Evolutionary conservation across 2,888 invertebrate species (phyloP).

Genomic region (Schizaphis graminum): DNA sequence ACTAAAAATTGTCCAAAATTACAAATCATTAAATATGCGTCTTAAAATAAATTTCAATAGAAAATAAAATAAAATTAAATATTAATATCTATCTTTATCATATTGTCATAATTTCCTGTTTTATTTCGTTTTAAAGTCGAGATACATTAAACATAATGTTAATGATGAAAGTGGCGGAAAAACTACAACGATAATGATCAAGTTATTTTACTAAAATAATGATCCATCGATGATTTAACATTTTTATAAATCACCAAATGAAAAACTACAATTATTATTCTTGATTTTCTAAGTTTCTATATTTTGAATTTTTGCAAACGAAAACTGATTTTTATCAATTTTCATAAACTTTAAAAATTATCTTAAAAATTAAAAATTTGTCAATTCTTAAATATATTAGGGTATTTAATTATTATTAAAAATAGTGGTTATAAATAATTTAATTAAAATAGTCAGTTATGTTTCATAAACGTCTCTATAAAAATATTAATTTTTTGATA

Average conservation of each 20-base stretch:
- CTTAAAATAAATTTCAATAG: neutral
- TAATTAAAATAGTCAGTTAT: neutral
- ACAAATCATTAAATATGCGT: neutral
- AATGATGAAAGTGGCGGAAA: neutral
- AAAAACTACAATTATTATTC: too few species aligned
- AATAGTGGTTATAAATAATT: too few species aligned
- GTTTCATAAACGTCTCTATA: neutral
- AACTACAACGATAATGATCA: neutral
- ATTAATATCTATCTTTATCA: too few species aligned
- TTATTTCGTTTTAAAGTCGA: too few species aligned
- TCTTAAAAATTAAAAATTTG: neutral
- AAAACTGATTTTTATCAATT: too few species aligned
- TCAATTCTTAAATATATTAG: neutral
- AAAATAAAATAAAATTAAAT: neutral
- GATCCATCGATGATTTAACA: neutral
- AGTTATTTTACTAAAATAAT: neutral
- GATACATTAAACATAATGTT: neutral
- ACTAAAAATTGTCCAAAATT: neutral
- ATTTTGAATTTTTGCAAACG: too few species aligned
- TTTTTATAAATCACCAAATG: neutral
- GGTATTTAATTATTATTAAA: neutral
- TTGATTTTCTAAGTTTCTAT: too few species aligned
- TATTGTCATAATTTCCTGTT: too few species aligned
- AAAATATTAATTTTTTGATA: neutral
- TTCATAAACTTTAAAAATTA: neutral